Base-by-base conservation (phyloP, 2,797 vertebrate species). In the Podargus strigoides region DNA sequence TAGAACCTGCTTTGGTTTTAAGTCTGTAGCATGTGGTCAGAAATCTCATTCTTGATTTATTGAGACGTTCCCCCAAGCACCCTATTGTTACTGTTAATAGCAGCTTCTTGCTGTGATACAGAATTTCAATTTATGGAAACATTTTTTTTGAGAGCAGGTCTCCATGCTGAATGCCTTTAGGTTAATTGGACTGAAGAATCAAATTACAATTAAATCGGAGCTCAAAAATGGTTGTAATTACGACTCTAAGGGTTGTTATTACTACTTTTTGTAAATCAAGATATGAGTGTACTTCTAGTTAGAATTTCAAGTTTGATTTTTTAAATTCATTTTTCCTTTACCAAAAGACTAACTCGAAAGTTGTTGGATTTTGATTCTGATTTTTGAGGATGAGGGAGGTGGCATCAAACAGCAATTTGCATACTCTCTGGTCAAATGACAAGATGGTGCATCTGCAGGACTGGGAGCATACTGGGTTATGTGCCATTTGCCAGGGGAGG, bases 401-500 rank as follows among this genome's bases (percentile, higher is more conserved):
- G 69, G 58, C 85, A 74, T 53, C 58, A 84, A 83, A 30, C 8
- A 78, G 46, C 39, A 28, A 28, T 94, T 87, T 69, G 9, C 66
- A 55, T 69, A 11, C 66, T 85, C n/a, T 41, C 49, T 85, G 82
- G 53, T 68, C 34, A 72, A 37, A 85, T 22, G 79, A 72, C 62
- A 78, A 36, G 80, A 23, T 63, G 85, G 52, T 64, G 56, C 75
- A 12, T 56, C 64, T 67, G 78, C 72, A 95, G 92, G 84, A 60
- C 37, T 0, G 6, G 81, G 68, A 90, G 10, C 37, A 14, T 28
- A 37, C 47, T 81, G 86, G 50, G 62, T 91, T 83, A 22, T 79
- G 77, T 85, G 85, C 83, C 66, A 30, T 89, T 94, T 93, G 49
- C 90, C n/a, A 37, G 87, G 56, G 53, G 27, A 93, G 36, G 81